Conservation (phyloP, 2,888 invertebrate genomes). For the Mythimna pallens region DNA sequence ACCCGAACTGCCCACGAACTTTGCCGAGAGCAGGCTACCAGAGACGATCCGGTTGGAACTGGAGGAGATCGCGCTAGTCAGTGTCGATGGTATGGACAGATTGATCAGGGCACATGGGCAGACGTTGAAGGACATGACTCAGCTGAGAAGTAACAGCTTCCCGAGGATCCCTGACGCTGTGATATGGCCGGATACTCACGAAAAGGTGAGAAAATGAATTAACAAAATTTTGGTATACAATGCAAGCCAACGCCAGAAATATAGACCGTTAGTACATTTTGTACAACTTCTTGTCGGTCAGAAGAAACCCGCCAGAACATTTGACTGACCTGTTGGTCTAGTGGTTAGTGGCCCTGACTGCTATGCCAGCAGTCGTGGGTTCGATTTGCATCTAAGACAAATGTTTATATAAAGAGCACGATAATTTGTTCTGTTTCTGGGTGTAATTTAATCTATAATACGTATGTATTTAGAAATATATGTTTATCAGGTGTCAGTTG, state of each 20-base stretch:
- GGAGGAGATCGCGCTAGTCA: conserved; percentile 84
- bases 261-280: neutral
- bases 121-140: conserved; percentile 96
- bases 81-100: conserved; percentile 94
- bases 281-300: no score
- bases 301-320: neutral
- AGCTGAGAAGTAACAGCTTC: conserved; percentile 93
- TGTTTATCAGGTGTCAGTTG: no score
- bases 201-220: conserved; percentile 87
- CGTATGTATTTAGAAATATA: no score
- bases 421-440: no score
- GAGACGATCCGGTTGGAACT: conserved; percentile 90
- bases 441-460: no score
- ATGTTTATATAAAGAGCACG: no score
- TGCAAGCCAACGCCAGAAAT: neutral
- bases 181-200: conserved; percentile 97
- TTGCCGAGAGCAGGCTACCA: conserved; percentile 92
- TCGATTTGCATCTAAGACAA: no score
- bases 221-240: neutral
- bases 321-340: neutral
- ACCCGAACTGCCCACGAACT: conserved; percentile 91
- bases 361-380: no score
- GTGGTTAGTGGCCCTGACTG: no score
- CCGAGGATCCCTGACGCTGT: conserved; percentile 98
- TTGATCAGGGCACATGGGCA: conserved; percentile 98